Evolutionary conservation across 1,140 invertebrate species (phyloP), one percentile per base, ranked within the genome.

Genomic region (Trinorchestia longiramus): DNA sequence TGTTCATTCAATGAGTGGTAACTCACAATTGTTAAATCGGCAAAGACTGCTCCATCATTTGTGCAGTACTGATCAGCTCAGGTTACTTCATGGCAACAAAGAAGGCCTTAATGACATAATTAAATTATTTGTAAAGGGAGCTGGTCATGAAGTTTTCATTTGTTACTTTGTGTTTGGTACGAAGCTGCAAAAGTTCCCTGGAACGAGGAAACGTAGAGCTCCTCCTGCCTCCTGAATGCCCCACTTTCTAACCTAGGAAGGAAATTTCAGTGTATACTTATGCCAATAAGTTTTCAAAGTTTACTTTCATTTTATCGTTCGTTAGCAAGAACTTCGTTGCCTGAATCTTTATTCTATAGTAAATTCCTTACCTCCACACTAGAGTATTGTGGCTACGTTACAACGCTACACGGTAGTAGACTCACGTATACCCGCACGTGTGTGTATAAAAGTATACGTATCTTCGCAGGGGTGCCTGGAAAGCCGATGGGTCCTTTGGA

Each of bases 401-500:
- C 62, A 28, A 36, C 28, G 28, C 15, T 11, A 77, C 36, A 23
- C 8, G 62, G 62, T 1, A 15, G 62, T 77, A 77, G 62, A 36
- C 62, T 77, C 28, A 77, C 3, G 62, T 36, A 77, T 36, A 77
- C 36, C 36, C 36, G 62, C 28, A 77, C 62, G 11, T 36, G 8
- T 36, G 28, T 77, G 28, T 28, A 77, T 77, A 77, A 53, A 53
- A 77, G 28, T 36, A 42, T 42, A 17, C 43, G 88, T 4, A 15
- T 43, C 28, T 4, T 42, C 28, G 43, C 94, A 97, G 97, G 97
- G 95, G 98, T 98, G 97, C 99, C 99, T 87, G 98, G 98, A 62
- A 98, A 98, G 96, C 98, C 98, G 17, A 98, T 99, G 97, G 99
- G 99, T 96, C 99, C 99, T 0, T 97, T 99, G 95, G 98, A 99